Percentiles rank a stretch among this genome's conserved stretches.
Conservation (phyloP, 2,888 invertebrate genomes). For the Drosophila picticornis region DNA sequence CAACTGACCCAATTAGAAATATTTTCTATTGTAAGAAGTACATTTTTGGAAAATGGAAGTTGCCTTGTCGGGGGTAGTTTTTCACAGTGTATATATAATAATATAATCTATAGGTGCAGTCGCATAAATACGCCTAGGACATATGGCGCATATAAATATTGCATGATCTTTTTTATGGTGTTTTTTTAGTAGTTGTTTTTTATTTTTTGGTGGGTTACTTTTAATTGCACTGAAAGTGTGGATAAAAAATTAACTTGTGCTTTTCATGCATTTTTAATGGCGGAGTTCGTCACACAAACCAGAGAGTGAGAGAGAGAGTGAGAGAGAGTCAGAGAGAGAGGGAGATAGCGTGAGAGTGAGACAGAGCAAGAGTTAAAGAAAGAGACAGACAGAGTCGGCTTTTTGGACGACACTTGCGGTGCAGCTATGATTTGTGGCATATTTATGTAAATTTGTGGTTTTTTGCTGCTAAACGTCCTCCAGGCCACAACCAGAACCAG, state of each 20-base stretch:
- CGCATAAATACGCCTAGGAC: constrained; percentile 66
- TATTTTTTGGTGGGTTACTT: constrained; percentile 49
- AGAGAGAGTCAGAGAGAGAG: neutral
- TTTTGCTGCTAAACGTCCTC: constrained; percentile 60
- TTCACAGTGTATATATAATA: neutral
- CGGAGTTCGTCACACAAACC: constrained; percentile 40
- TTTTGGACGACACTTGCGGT: constrained; percentile 53
- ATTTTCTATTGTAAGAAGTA: neutral
- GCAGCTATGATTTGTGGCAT: constrained; percentile 80
- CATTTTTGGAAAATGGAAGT: neutral
- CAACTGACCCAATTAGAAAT: neutral
- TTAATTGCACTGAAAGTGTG: constrained; percentile 75
- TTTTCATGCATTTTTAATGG: constrained; percentile 79
- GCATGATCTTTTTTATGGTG: constrained; percentile 47
- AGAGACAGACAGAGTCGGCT: constrained; percentile 1
- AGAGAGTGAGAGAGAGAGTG: neutral
- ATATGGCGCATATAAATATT: constrained; percentile 74
- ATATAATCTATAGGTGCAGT: constrained; percentile 46
- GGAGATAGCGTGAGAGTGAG: constrained; percentile 1
- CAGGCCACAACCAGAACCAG: constrained; percentile 17
- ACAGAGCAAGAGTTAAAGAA: neutral
- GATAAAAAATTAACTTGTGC: constrained; percentile 76
- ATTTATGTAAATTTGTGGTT: constrained; percentile 82
- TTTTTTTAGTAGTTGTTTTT: constrained; percentile 39
- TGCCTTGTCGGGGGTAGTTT: neutral